Evolutionary conservation across 1,140 invertebrate genomes (phyloP).

Genomic region (Lepidurus apus): DNA sequence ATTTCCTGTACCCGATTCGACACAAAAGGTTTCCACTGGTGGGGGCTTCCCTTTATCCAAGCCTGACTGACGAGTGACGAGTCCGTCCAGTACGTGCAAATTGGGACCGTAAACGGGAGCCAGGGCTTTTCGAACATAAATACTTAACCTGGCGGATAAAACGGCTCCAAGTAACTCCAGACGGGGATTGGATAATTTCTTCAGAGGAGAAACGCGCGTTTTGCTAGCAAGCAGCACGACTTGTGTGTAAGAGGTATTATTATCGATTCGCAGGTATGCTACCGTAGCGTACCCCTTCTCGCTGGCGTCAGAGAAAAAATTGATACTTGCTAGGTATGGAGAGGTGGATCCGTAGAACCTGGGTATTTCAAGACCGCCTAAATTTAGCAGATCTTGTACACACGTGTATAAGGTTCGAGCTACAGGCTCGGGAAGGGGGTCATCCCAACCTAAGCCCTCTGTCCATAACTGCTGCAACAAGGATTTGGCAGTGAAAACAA

Average conservation of each 20-base stretch:
- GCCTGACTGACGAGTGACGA: conserved; percentile 30
- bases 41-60: conserved; percentile 32
- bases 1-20: conserved; percentile 34
- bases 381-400: neutral
- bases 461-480: neutral
- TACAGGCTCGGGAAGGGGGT: neutral
- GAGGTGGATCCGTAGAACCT: neutral
- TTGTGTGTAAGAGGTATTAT: neutral
- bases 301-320: conserved; percentile 33
- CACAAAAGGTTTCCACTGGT: conserved; percentile 32
- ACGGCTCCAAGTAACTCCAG: conserved; percentile 39
- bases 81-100: conserved; percentile 32
- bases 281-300: conserved; percentile 27
- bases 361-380: neutral
- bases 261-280: conserved; percentile 24
- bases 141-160: conserved; percentile 34
- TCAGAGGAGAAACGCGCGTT: conserved; percentile 37
- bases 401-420: neutral
- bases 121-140: conserved; percentile 18
- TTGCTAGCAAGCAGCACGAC: conserved; percentile 37
- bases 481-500: conserved; percentile 7
- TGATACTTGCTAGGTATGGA: neutral
- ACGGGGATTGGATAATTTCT: conserved; percentile 38
- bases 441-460: neutral
- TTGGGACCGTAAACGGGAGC: neutral